phyloP scores from a whole-genome alignment of 2,113 vertebrate species.

The Oostethus manadensis region DNA sequence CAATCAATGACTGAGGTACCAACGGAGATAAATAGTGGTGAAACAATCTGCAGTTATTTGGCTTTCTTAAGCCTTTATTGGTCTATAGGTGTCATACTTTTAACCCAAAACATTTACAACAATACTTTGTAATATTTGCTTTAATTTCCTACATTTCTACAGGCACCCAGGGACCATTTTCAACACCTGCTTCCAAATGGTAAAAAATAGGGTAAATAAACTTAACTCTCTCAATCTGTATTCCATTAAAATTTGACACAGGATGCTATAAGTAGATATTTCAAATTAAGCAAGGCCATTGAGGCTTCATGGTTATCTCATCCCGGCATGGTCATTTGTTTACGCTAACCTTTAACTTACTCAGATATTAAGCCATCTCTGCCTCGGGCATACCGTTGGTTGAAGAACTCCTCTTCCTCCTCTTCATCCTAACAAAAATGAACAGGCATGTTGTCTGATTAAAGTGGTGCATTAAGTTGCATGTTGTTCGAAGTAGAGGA shows the following conservation, averaged over 20 bases:
- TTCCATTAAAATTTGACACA: no score
- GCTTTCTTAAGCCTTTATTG: no score
- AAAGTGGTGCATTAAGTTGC: neutral
- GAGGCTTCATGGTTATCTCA: constrained; percentile 5
- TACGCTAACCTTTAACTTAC: constrained; percentile 75
- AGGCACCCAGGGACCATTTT: no score
- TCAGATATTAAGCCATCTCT: constrained; percentile 97
- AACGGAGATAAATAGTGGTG: neutral
- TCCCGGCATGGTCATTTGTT: constrained; percentile 3
- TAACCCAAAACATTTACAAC: no score
- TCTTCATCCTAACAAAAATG: constrained; percentile 84
- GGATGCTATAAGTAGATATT: neutral
- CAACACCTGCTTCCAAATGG: no score
- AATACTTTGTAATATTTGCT: no score
- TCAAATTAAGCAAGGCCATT: neutral
- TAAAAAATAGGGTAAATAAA: no score
- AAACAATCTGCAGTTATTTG: neutral
- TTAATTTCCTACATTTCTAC: no score
- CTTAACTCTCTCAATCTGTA: no score
- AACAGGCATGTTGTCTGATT: neutral
- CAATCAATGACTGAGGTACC: constrained; percentile 13
- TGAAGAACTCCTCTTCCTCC: constrained; percentile 95
- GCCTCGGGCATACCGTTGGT: constrained; percentile 93
- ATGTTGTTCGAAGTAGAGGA: neutral
- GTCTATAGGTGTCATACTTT: no score